Evolutionary conservation across 1,140 invertebrate species (phyloP), one percentile per base, ranked within the genome.

Genomic region (Copidosoma floridanum): DNA sequence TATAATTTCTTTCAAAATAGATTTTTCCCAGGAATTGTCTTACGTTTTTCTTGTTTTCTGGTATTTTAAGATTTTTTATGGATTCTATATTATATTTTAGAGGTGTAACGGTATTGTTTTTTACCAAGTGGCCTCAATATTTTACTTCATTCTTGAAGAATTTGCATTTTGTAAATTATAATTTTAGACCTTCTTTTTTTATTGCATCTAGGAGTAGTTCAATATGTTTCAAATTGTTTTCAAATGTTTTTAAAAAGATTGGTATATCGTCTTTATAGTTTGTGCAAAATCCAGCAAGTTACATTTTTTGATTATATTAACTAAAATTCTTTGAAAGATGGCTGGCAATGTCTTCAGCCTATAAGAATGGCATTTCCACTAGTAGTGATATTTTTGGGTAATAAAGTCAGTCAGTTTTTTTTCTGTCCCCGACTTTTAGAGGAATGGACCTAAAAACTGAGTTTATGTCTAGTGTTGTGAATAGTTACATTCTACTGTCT

Each of bases 391-490:
- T n/a, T n/a, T n/a, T n/a, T n/a, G n/a, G n/a, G n/a, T n/a, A n/a
- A n/a, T n/a, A n/a, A n/a, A n/a, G 65, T 18, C 68, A 6, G 65
- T 67, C 55, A n/a, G n/a, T n/a, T n/a, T 79, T 77, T 8, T 69
- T 10, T 61, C 71, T 72, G 53, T 78, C 71, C 63, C 68, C 50
- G 24, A 68, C 62, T 53, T 64, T 29, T 7, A 74, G 18, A 2
- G 73, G 71, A 14, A 77, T 76, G 16, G 74, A 74, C 74, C 73
- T 77, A 56, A 77, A 79, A n/a, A n/a, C n/a, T n/a, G n/a, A n/a
- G n/a, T n/a, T n/a, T n/a, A n/a, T n/a, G n/a, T n/a, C n/a, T n/a
- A n/a, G n/a, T n/a, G n/a, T n/a, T n/a, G n/a, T n/a, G n/a, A n/a
- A n/a, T n/a, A n/a, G n/a, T n/a, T 11, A 76, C 69, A 77, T 65